These are phyloP conservation scores for Psix sp. DNA, from an alignment of 1,140 invertebrate species.

Conservation along the genomic window DNA sequence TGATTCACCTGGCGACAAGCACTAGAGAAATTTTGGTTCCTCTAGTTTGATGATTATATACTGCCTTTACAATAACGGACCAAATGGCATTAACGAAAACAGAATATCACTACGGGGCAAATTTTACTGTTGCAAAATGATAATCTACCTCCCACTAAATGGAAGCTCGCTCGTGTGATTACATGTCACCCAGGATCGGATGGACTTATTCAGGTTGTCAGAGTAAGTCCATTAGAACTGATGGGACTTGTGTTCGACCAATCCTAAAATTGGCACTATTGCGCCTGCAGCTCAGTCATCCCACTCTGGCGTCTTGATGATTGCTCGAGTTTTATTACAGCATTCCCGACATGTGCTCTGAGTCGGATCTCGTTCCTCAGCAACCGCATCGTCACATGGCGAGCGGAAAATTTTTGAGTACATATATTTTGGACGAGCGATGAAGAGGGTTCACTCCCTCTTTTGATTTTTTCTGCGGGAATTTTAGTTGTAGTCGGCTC, in stretches of 20 bases:
- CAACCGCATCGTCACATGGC: too few species aligned
- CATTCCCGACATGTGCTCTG: too few species aligned
- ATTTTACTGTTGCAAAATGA: slow-evolving; percentile 3
- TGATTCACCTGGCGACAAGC: neutral
- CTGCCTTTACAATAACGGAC: neutral
- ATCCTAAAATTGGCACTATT: neutral
- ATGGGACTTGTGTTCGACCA: neutral
- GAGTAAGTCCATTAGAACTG: neutral
- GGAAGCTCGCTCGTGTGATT: neutral
- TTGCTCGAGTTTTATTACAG: too few species aligned
- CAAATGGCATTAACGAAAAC: neutral
- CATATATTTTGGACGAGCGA: too few species aligned
- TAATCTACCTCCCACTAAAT: slow-evolving; percentile 4
- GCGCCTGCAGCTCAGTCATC: neutral
- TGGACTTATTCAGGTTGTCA: slow-evolving; percentile 3
- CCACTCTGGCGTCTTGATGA: too few species aligned
- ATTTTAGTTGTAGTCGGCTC: too few species aligned
- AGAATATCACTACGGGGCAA: neutral
- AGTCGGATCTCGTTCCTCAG: too few species aligned
- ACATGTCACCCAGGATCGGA: slow-evolving; percentile 3
- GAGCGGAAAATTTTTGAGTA: too few species aligned
- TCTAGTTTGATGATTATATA: slow-evolving; percentile 3
- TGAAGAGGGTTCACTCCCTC: too few species aligned
- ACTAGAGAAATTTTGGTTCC: slow-evolving; percentile 7
- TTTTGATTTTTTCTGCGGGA: too few species aligned